Evolutionary conservation across 2,797 vertebrate genomes (phyloP), one percentile per base, ranked within the genome.

Genomic region (Tinamus major): DNA sequence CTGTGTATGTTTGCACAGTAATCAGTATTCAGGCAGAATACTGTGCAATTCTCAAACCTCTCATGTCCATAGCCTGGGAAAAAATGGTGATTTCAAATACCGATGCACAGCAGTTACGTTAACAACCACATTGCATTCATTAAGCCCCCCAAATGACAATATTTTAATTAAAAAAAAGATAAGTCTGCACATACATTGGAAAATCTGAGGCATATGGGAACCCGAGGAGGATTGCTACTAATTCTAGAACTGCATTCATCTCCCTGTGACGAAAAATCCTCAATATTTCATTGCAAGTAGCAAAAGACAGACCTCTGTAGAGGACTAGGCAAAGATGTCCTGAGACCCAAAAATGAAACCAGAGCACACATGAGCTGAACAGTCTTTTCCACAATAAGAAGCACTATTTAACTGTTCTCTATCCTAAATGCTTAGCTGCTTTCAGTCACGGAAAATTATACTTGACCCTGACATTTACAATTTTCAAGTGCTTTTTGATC

Each of bases 381-480:
- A 59, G 33, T 13, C 35, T 85, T 93, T 85, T 92, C 41, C 39
- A 27, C 41, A 74, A 26, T 48, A 86, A 79, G 24, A 84, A 85
- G 61, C 8, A 74, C 37, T 82, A 79, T 16, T 90, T 64, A 19
- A 29, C 23, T 65, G 2, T 78, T 78, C 81, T 75, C 35, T 68
- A 46, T 69, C 39, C 61, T 64, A 74, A 4, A 82, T 10, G n/a
- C 12, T 88, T 65, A 85, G 31, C 20, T 78, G 87, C 63, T 85
- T 94, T 69, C 63, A 59, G 1, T 83, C 58, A 29, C 41, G 26
- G 80, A 90, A 89, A 42, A 89, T 85, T 85, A 71, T 85, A 55
- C 23, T 51, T 9, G 12, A 33, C 42, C 24, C 39, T 48, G 49
- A 76, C 70, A 79, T 0, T 5, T 69, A 15, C 49, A 80, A 80